Base-by-base conservation (phyloP, 2,888 invertebrate genomes). In the Ischnus inquisitorius region DNA sequence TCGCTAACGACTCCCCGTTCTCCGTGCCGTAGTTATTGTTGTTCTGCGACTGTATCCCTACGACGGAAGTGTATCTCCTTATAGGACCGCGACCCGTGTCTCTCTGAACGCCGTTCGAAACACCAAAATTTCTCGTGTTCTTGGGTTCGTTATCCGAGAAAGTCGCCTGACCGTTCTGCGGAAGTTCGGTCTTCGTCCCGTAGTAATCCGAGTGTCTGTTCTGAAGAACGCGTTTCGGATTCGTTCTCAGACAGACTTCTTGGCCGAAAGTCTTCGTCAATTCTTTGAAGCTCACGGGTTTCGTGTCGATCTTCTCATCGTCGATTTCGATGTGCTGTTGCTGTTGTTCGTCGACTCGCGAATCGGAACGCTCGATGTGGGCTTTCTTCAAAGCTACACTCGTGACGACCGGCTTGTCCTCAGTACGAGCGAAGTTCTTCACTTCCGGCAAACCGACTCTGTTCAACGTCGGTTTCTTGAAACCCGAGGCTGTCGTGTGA, bases 221-320 rank as follows among this genome's bases (percentile, higher is more conserved):
- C n/a, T 85, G 60, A 12, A 67, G 78, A 6, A 64, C 12, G 14
- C 84, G 81, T 79, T 89, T 90, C 0, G 90, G 85, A 46, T 91
- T 92, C 12, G 86, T 54, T 25, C 90, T 86, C 1, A 89, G 77
- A 22, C 87, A 89, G 5, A 90, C 87, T 6, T 91, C 89, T 71
- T 92, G 90, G 2, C 91, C 92, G 68, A 93, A 93, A 0, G 92
- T 86, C 77, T 91, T 92, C 0, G 92, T 88, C 14, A 93, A 74
- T 68, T 93, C 91, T 69, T 83, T 88, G 76, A 93, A 92, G 75
- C 91, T 92, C 5, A 92, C 86, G 25, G 89, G 86, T 80, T 84
- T 89, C 0, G 89, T 88, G 57, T 92, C 91, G 62, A 90, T 88
- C 68, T 87, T 82, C 14, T 86, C 77, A 39, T 87, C 87, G 14